phyloP scores from a whole-genome alignment of 2,888 invertebrate species.

The Eristalinus aeneus region DNA sequence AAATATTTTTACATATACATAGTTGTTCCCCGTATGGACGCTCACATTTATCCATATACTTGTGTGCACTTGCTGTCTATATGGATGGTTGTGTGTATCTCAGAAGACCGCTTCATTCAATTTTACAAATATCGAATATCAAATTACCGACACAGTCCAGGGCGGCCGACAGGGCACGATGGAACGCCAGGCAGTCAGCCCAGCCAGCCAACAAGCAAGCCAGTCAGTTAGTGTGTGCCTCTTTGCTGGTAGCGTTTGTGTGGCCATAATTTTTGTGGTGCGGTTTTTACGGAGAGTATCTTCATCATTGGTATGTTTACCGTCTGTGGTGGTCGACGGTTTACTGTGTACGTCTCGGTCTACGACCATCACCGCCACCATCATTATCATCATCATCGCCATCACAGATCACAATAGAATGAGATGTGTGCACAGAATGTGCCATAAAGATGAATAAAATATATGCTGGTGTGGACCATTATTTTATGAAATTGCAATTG shows the following conservation, averaged over 20 bases:
- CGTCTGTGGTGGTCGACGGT: constrained; percentile 67
- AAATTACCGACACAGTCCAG: constrained; percentile 73
- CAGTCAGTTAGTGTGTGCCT: background rate
- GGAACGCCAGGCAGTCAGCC: background rate
- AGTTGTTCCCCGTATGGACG: constrained; percentile 12
- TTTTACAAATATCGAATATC: constrained; percentile 74
- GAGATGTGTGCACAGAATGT: constrained; percentile 12
- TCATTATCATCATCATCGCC: constrained; percentile 10
- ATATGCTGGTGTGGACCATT: background rate
- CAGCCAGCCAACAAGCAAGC: background rate
- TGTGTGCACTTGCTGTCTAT: background rate
- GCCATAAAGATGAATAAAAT: background rate
- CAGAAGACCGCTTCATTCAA: constrained; percentile 72
- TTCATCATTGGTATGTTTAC: constrained; percentile 62
- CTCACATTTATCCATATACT: background rate
- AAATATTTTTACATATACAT: constrained; percentile 26
- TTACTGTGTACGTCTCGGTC: constrained; percentile 37
- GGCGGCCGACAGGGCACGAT: constrained; percentile 67
- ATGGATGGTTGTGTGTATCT: constrained; percentile 21
- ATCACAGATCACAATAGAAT: constrained; percentile 15
- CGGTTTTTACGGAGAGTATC: constrained; percentile 72
- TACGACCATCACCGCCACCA: constrained; percentile 52
- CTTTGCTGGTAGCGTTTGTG: constrained; percentile 43
- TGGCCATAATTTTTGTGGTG: constrained; percentile 67
- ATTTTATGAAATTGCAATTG: background rate